Conservation (phyloP, 2,113 vertebrate species). For the Danionella cerebrum region DNA sequence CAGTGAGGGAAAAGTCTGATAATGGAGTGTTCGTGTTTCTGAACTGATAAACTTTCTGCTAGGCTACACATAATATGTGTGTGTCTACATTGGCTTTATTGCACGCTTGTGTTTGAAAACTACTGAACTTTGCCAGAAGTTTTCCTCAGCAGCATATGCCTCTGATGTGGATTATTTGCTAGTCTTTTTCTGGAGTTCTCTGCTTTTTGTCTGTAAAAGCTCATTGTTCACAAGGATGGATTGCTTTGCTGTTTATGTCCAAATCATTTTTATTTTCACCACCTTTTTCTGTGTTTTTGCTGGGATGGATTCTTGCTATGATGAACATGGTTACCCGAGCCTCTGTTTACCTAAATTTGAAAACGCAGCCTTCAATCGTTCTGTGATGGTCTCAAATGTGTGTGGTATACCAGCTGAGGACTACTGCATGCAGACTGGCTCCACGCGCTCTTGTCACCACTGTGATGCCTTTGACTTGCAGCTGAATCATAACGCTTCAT, state of each 20-base stretch:
- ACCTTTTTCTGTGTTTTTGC: slow-evolving; percentile 25
- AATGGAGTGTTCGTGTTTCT: slow-evolving; percentile 2
- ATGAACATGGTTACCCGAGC: slow-evolving; percentile 59
- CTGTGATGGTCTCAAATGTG: slow-evolving; percentile 63
- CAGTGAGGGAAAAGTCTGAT: background rate
- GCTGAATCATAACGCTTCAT: slow-evolving; percentile 70
- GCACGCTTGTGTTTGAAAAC: slow-evolving; percentile 6
- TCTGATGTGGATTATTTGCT: slow-evolving; percentile 22
- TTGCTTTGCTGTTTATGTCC: slow-evolving; percentile 38
- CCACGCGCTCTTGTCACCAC: slow-evolving; percentile 69
- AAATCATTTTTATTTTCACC: slow-evolving; percentile 40
- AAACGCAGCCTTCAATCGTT: slow-evolving; percentile 79
- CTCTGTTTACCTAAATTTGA: slow-evolving; percentile 85
- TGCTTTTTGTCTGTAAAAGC: background rate
- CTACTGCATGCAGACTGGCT: slow-evolving; percentile 83
- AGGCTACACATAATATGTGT: background rate
- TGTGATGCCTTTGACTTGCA: slow-evolving; percentile 65
- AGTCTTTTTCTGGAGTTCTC: background rate
- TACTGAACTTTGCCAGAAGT: slow-evolving; percentile 3
- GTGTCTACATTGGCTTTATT: background rate
- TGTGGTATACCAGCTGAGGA: slow-evolving; percentile 81
- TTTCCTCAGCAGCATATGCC: background rate
- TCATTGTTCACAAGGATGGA: slow-evolving; percentile 34
- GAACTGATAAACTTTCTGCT: too few relatives aligned
- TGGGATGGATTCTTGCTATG: slow-evolving; percentile 71